Conservation (phyloP, 2,797 vertebrate species). For the Esox lucius region DNA sequence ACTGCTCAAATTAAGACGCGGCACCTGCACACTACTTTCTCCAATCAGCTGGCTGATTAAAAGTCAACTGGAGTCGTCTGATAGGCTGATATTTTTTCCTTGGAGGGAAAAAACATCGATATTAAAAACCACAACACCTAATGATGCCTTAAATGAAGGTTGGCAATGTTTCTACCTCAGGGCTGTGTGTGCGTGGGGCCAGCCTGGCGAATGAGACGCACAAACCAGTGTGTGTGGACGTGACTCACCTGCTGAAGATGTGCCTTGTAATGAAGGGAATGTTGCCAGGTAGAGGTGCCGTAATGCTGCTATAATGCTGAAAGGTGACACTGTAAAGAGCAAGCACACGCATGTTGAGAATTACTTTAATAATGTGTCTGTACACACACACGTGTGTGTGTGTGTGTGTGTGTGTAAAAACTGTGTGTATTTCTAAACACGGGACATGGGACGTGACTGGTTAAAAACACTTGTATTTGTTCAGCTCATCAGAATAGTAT, state of each 20-base stretch:
- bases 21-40: constrained; percentile 62
- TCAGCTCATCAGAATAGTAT: constrained; percentile 35
- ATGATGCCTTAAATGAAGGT: constrained; percentile 54
- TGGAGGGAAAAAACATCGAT: constrained; percentile 38
- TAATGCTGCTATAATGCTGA: no score
- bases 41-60: constrained; percentile 72
- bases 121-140: constrained; percentile 44
- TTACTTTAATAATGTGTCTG: no score
- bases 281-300: no score
- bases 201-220: no score
- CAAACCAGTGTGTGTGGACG: no score
- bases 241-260: no score
- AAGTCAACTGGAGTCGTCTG: constrained; percentile 68
- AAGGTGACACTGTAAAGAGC: no score
- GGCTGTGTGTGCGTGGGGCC: background rate
- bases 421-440: constrained; percentile 1
- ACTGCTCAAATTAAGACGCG: no score
- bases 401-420: no score
- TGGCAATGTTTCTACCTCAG: constrained; percentile 40
- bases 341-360: no score
- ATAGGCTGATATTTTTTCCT: constrained; percentile 51
- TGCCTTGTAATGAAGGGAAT: no score
- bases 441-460: constrained; percentile 21
- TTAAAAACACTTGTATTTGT: constrained; percentile 21
- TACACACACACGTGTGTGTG: no score